phyloP scores from a whole-genome alignment of 2,888 invertebrate genomes.

The Scaptomyza cyrtandrae region DNA sequence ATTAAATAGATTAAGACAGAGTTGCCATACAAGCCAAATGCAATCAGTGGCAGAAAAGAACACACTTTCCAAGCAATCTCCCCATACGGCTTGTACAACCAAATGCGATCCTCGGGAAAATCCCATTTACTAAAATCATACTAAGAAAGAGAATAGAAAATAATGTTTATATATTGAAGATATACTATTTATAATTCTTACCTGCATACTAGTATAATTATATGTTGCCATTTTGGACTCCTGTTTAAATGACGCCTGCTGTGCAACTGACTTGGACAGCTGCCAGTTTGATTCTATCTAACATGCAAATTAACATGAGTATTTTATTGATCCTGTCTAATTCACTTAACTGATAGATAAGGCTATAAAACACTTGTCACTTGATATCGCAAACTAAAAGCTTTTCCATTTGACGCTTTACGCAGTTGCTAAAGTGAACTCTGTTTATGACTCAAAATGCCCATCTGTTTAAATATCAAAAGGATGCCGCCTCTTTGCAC shows the following conservation, averaged over 20 bases:
- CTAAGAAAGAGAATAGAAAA: conserved; percentile 32
- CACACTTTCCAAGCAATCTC: conserved; percentile 88
- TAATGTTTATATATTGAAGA: neutral
- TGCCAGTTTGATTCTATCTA: neutral
- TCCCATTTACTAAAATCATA: conserved; percentile 84
- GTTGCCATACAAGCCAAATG: conserved; percentile 89
- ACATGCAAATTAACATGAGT: conserved; percentile 55
- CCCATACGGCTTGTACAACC: conserved; percentile 87
- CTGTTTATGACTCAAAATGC: conserved; percentile 20
- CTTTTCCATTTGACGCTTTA: conserved; percentile 35
- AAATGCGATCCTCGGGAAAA: conserved; percentile 87
- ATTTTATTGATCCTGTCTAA: conserved; percentile 47
- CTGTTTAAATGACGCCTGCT: conserved; percentile 5
- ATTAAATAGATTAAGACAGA: conserved; percentile 88
- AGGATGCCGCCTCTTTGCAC: conserved; percentile 1
- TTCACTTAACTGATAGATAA: conserved; percentile 68
- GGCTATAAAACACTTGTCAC: conserved; percentile 56
- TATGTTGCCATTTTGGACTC: conserved; percentile 40
- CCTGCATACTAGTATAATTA: conserved; percentile 23
- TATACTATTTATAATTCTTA: conserved; percentile 7
- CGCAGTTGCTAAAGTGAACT: neutral
- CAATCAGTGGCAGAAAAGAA: conserved; percentile 87
- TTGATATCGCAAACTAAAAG: conserved; percentile 67
- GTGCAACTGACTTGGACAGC: conserved; percentile 39
- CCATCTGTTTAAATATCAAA: neutral